Conservation (phyloP, 2,888 invertebrate genomes). For the Piscicola geometra region DNA sequence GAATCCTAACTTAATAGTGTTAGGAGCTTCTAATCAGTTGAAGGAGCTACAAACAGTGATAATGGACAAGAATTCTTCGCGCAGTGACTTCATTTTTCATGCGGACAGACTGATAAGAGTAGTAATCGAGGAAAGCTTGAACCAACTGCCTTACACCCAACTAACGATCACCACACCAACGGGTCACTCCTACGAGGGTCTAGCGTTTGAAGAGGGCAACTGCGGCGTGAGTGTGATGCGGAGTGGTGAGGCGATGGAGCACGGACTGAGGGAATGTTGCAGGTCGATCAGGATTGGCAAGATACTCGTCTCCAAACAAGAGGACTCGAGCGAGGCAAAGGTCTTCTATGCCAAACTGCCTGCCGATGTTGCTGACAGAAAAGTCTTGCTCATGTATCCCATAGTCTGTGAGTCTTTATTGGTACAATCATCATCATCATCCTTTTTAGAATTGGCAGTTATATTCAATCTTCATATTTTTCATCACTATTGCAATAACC, state of each 20-base stretch:
- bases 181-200: constrained; percentile 70
- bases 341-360: constrained; percentile 95
- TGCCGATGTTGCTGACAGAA: constrained; percentile 81
- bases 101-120: constrained; percentile 84
- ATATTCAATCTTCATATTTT: not conserved
- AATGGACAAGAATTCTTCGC: constrained; percentile 61
- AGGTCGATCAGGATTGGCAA: constrained; percentile 96
- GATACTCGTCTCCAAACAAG: constrained; percentile 91
- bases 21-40: constrained; percentile 52
- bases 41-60: constrained; percentile 59
- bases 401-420: constrained; percentile 77
- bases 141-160: constrained; percentile 88
- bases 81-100: constrained; percentile 89
- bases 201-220: constrained; percentile 92
- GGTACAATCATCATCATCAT: too few species aligned
- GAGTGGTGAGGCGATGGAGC: constrained; percentile 81
- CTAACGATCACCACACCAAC: constrained; percentile 89
- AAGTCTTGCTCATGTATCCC: constrained; percentile 92
- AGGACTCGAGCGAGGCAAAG: constrained; percentile 89
- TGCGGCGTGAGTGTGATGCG: constrained; percentile 95
- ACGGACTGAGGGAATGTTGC: constrained; percentile 80
- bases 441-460: not conserved
- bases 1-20: constrained; percentile 47
- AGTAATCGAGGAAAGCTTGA: constrained; percentile 94
- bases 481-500: not conserved